Percentiles rank a stretch among this genome's conserved stretches.
These are phyloP conservation scores for Myzus persicae DNA, from an alignment of 1,140 invertebrate species.

Conservation along the genomic window DNA sequence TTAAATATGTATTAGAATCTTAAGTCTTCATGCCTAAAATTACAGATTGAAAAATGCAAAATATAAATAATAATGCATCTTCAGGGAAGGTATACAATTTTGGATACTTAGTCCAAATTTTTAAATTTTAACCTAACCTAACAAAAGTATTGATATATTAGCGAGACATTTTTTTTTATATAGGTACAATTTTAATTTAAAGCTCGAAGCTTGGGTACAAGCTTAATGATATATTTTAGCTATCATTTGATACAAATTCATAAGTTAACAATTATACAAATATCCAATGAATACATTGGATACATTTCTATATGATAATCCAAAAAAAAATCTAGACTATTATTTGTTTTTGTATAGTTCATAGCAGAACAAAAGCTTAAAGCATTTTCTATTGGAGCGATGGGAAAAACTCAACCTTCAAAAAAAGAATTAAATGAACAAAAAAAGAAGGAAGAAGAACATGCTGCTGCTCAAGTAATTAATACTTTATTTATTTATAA, in stretches of 20 bases:
- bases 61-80: no score
- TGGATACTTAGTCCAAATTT: not conserved
- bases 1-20: not conserved
- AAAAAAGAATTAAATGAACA: constrained; percentile 89
- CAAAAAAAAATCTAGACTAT: not conserved
- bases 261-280: no score
- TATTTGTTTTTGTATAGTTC: constrained; percentile 66
- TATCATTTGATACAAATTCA: not conserved
- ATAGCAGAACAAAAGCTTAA: constrained; percentile 81
- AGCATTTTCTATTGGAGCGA: constrained; percentile 82
- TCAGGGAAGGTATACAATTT: not conserved
- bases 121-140: no score
- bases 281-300: no score
- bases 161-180: no score
- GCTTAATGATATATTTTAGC: not conserved
- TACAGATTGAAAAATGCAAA: not conserved
- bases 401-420: constrained; percentile 80
- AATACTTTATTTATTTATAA: not conserved
- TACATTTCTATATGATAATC: not conserved
- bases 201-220: no score
- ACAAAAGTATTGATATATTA: no score
- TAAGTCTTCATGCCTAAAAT: not conserved
- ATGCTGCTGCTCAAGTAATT: constrained; percentile 77
- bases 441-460: constrained; percentile 87
- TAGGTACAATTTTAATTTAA: no score